phyloP scores from a whole-genome alignment of 1,140 invertebrate genomes.

The Mercenaria mercenaria region DNA sequence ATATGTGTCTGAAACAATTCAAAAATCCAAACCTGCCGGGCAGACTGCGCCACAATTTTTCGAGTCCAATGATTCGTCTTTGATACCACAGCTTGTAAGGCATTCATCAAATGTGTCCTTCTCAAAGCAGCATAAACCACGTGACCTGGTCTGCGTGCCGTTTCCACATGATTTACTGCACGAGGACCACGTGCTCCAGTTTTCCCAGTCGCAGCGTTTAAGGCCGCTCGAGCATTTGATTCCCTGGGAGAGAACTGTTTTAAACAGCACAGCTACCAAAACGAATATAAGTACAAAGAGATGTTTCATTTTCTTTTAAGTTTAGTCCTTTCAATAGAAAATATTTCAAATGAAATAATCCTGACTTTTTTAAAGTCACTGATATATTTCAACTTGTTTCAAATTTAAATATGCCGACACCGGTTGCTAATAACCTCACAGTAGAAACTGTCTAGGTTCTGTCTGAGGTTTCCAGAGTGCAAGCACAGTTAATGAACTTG shows the following conservation, averaged over 20 bases:
- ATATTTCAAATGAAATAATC: too few species aligned
- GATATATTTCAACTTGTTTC: too few species aligned
- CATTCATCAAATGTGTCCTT: conserved; percentile 20
- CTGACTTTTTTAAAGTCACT: too few species aligned
- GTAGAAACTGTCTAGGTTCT: too few species aligned
- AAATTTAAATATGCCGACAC: too few species aligned
- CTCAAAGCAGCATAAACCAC: conserved; percentile 45
- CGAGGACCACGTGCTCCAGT: conserved; percentile 52
- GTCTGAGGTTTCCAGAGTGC: too few species aligned
- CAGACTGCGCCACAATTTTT: conserved; percentile 8
- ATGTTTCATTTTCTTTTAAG: neutral
- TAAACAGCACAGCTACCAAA: neutral
- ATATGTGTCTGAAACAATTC: too few species aligned
- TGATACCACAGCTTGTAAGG: neutral
- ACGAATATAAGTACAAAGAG: neutral
- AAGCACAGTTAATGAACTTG: too few species aligned
- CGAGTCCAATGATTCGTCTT: neutral
- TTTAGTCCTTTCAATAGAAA: too few species aligned
- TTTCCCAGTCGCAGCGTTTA: conserved; percentile 32
- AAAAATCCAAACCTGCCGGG: conserved; percentile 49
- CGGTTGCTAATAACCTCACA: too few species aligned
- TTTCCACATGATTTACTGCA: conserved; percentile 51
- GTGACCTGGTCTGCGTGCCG: conserved; percentile 8
- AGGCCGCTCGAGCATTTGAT: conserved; percentile 2
- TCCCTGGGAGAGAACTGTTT: neutral